Conservation (phyloP, 2,113 vertebrate species). For the Xiphophorus couchianus region DNA sequence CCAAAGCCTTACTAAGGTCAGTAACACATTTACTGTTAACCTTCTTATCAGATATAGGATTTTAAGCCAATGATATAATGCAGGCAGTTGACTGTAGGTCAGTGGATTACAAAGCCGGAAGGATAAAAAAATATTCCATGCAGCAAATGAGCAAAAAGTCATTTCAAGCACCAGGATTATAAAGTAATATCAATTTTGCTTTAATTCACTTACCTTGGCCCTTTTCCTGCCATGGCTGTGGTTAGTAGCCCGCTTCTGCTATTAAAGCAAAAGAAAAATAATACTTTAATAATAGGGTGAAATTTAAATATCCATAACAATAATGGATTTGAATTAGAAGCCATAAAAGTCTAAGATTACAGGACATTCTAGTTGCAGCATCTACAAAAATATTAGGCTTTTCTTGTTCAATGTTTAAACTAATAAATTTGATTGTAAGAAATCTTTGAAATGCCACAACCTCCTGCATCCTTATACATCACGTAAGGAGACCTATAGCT, state of each 20-base stretch:
- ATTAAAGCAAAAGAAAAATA: conserved; percentile 21
- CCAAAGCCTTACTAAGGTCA: conserved; percentile 9
- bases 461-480: neutral
- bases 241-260: conserved; percentile 88
- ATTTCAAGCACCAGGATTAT: too few relatives aligned
- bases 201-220: conserved; percentile 87
- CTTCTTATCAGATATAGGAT: conserved; percentile 13
- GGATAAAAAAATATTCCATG: neutral
- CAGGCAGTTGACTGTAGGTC: conserved; percentile 14
- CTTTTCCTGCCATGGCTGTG: conserved; percentile 95
- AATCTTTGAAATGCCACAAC: neutral
- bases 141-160: too few relatives aligned
- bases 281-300: neutral
- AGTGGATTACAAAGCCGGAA: conserved; percentile 40
- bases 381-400: neutral
- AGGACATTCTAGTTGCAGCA: neutral
- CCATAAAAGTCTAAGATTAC: neutral
- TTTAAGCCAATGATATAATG: conserved; percentile 29
- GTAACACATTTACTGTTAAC: conserved; percentile 17
- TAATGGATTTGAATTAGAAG: neutral
- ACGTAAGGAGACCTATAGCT: neutral
- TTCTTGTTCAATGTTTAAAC: neutral
- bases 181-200: neutral
- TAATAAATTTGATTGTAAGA: neutral
- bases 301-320: neutral